phyloP scores from a whole-genome alignment of 2,797 vertebrate species.

The Hydrocynus forskahlii region DNA sequence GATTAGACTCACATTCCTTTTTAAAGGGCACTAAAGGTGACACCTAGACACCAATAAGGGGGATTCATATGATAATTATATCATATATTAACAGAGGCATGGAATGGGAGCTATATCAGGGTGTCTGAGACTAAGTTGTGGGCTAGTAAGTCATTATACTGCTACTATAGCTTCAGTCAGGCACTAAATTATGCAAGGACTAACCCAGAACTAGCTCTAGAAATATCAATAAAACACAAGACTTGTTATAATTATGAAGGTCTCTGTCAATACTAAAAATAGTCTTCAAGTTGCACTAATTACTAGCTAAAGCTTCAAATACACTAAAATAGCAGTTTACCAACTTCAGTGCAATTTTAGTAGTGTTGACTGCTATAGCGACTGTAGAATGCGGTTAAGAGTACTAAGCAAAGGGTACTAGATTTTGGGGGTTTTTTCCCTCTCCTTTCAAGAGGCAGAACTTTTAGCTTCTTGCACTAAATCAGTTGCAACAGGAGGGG shows the following conservation, averaged over 20 bases:
- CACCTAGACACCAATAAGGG: background rate
- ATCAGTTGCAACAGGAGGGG: background rate
- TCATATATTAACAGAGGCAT: background rate
- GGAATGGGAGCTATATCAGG: background rate
- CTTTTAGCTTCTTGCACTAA: background rate
- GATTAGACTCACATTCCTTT: background rate
- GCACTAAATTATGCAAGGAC: background rate
- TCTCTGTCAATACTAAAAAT: background rate
- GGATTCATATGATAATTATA: background rate
- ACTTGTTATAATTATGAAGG: background rate
- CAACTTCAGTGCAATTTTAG: too few species aligned
- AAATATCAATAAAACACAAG: background rate
- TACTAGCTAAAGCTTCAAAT: conserved; percentile 44
- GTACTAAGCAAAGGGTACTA: too few species aligned
- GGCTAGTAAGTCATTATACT: background rate
- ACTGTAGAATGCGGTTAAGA: too few species aligned
- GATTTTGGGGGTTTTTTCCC: too few species aligned
- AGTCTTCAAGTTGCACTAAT: conserved; percentile 20
- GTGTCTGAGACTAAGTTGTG: background rate
- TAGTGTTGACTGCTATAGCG: too few species aligned
- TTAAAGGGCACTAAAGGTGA: too few species aligned
- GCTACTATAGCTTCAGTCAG: background rate
- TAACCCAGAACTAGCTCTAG: background rate
- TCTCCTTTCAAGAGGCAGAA: too few species aligned
- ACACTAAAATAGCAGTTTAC: too few species aligned